Evolutionary conservation across 1,140 invertebrate genomes (phyloP), one percentile per base, ranked within the genome.

Genomic region (Meloidogyne floridensis): DNA sequence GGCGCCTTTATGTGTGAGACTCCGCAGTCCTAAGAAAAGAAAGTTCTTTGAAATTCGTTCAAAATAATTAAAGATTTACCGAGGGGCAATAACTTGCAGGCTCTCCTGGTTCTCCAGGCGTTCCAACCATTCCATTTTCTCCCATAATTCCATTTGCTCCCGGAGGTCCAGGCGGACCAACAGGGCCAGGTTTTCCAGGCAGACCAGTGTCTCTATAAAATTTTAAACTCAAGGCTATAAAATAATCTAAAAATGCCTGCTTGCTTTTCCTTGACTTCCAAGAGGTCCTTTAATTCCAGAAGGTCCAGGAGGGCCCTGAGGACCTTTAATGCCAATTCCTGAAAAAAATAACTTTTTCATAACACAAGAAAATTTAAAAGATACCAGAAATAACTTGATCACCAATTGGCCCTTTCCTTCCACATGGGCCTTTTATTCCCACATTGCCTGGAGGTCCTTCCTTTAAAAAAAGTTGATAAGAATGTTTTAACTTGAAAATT

Each of bases 281-380:
- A 70, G 65, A 3, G 76, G 76, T 15, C 81, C 81, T 43, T 81
- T 84, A 6, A 79, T 72, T 15, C 84, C 84, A 59, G 74, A n/a
- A 10, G 80, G 43, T 20, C 84, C 83, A 53, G 75, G 70, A 2
- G 83, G 84, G 1, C 85, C 85, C 70, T 85, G 77, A 15, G 85
- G 84, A 69, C 85, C 85, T 81, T 85, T 85, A 47, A 86, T 84
- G 13, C 86, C 86, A 42, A 86, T 75, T 71, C 85, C 84, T 77
- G 18, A 56, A 32, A 80, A 75, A 9, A 13, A 72, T 3, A 70
- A 72, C 20, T 7, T 47, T 32, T 32, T 32, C 32, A 32, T 32
- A 32, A 32, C 32, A 32, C 32, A 32, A 32, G 32, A 42, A 54
- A 53, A 53, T 71, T 20, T 42, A 53, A 56, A 56, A 15, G 65